Evolutionary conservation across 2,888 invertebrate species (phyloP), one percentile per base, ranked within the genome.

Genomic region (Lypha dubia): DNA sequence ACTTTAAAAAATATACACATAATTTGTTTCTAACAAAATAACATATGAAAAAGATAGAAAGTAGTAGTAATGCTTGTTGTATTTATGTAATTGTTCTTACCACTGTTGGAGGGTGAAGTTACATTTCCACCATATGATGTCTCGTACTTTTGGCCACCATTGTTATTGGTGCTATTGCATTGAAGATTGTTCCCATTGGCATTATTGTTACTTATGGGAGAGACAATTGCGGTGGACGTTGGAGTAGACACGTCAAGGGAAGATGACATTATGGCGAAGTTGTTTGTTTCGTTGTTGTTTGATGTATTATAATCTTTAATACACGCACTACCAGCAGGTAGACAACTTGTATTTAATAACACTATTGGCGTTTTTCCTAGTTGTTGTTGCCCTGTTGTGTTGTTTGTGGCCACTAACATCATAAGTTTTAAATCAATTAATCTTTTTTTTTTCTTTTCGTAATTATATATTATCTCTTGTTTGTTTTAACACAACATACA

Each of bases 251-350:
- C 56, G 56, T 65, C 79, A 41, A 73, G 38, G 46, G 71, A 63
- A 65, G 79, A 80, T 73, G 79, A 74, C 79, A 80, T 80, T 67
- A 74, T 67, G 58, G 13, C 13, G 49, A 80, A 74, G 13, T 62
- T 77, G 2, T 51, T 70, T 70, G 49, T 53, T 7, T 15, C 22
- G 35, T 77, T 77, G 32, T 60, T 74, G 46, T 8, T 46, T 56
- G 73, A 35, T 5, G 38, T 44, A 4, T 11, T 63, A 38, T 41
- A 73, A 2, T n/a, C 5, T 58, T 73, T 73, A 24, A 35, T 7
- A 49, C 56, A 56, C 46, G 62, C 9, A 73, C 56, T 65, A 51
- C 32, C 28, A 67, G 68, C 49, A 56, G 63, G 63, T 46, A 75
- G 32, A 65, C 75, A 76, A 76, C 7, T 17, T 38, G 35, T 38